A percentile compares a stretch with the other conserved stretches of the same genome.
phyloP scores from a whole-genome alignment of 2,797 vertebrate species.

The Dromococcyx pavoninus region DNA sequence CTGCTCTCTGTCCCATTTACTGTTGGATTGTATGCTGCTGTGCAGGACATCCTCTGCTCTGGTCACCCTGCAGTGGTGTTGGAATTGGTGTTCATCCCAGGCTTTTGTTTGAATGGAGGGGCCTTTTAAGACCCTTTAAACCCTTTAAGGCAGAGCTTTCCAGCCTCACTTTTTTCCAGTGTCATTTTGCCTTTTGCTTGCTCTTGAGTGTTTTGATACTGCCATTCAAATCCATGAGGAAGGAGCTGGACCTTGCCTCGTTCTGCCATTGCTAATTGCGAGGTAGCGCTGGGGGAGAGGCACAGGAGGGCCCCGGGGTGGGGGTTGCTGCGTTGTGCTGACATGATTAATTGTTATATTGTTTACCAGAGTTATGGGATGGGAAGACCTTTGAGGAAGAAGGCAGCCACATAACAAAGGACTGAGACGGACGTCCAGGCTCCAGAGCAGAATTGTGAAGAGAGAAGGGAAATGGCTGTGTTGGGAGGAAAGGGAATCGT shows the following conservation, averaged over 20 bases:
- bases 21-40: neutral
- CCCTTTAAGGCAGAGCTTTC: neutral
- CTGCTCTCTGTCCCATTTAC: neutral
- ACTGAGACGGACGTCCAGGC: neutral
- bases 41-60: neutral
- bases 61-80: rapidly evolving
- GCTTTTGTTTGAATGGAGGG: neutral
- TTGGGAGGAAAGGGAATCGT: neutral
- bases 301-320: constrained; percentile 6
- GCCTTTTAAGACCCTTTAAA: too few species aligned
- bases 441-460: neutral
- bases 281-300: neutral
- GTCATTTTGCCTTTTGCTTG: neutral
- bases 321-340: constrained; percentile 11
- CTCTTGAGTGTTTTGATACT: neutral
- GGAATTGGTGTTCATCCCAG: neutral
- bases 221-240: neutral
- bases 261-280: constrained; percentile 18
- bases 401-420: neutral
- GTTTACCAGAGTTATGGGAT: neutral
- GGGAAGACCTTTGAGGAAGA: neutral
- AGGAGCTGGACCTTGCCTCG: neutral
- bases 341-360: neutral
- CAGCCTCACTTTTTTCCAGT: neutral
- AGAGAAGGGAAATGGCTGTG: neutral